phyloP scores from a whole-genome alignment of 2,888 invertebrate species.

The Diploptera punctata region DNA sequence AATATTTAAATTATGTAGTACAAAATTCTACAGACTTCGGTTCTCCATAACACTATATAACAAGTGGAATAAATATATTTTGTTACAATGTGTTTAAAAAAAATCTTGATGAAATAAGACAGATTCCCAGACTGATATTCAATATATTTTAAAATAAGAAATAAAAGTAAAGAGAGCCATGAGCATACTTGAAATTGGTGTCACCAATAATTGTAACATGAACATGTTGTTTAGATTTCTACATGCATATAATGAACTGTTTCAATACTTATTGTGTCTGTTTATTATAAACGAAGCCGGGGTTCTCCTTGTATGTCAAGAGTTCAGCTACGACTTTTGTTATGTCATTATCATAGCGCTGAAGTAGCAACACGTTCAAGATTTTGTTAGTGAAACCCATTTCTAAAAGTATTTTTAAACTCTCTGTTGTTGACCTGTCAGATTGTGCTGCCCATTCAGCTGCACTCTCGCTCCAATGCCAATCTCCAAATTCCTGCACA shows the following conservation, averaged over 20 bases:
- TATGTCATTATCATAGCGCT: conserved; percentile 55
- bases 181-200: background rate
- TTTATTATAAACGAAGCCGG: background rate
- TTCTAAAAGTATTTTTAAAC: conserved; percentile 52
- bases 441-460: background rate
- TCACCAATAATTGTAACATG: background rate
- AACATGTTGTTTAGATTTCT: background rate
- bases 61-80: too few species aligned
- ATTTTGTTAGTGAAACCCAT: conserved; percentile 57
- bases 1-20: too few species aligned
- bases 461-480: background rate
- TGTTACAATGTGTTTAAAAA: too few species aligned
- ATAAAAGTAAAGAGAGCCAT: too few species aligned
- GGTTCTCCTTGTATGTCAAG: conserved; percentile 1
- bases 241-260: background rate
- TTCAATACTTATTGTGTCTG: background rate
- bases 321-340: conserved; percentile 54
- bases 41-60: too few species aligned
- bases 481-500: conserved; percentile 1
- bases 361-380: conserved; percentile 54
- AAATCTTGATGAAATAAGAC: too few species aligned
- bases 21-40: too few species aligned
- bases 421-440: conserved; percentile 43
- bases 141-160: too few species aligned
- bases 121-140: too few species aligned